Percentiles rank a stretch among this genome's conserved stretches.
These are phyloP conservation scores for Andrena flavipes DNA, from an alignment of 2,888 invertebrate species.

Conservation along the genomic window DNA sequence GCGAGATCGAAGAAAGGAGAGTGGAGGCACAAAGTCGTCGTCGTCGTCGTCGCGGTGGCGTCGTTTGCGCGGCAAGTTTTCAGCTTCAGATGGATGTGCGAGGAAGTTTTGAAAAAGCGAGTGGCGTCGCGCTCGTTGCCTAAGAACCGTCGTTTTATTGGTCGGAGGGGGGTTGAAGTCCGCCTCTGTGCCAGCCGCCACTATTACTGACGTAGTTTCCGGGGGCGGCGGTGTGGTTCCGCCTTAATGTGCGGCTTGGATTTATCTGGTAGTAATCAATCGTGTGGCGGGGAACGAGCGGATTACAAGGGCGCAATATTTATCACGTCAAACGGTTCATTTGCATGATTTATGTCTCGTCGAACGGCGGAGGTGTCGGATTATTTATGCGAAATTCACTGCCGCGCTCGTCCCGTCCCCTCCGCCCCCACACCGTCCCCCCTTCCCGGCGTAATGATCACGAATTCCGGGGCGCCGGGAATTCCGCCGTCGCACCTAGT, in stretches of 20 bases:
- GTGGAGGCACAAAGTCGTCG: conserved; percentile 60
- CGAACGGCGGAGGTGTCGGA: conserved; percentile 75
- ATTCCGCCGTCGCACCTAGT: conserved; percentile 49
- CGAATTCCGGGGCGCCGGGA: conserved; percentile 59
- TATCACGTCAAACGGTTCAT: conserved; percentile 83
- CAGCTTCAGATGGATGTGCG: conserved; percentile 74
- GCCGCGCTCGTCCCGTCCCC: conserved; percentile 31
- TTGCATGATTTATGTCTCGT: conserved; percentile 82
- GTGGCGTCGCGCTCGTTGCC: conserved; percentile 74
- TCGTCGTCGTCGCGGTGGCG: conserved; percentile 42
- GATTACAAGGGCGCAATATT: conserved; percentile 80
- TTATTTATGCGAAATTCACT: conserved; percentile 74
- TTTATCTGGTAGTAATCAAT: conserved; percentile 83
- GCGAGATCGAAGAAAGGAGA: conserved; percentile 48
- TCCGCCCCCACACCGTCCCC: too few relatives aligned
- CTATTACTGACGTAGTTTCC: conserved; percentile 43
- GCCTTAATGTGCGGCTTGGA: conserved; percentile 82
- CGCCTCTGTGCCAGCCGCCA: conserved; percentile 48
- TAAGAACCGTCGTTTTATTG: conserved; percentile 81
- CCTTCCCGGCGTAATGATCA: conserved; percentile 50
- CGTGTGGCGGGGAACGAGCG: conserved; percentile 75
- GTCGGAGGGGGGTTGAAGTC: conserved; percentile 73
- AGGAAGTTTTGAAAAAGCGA: conserved; percentile 79
- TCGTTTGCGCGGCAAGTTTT: conserved; percentile 75
- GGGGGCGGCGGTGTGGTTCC: conserved; percentile 57